Percentiles rank a stretch among this genome's conserved stretches.
Evolutionary conservation across 2,113 vertebrate species (phyloP).

Genomic region (Perca flavescens): DNA sequence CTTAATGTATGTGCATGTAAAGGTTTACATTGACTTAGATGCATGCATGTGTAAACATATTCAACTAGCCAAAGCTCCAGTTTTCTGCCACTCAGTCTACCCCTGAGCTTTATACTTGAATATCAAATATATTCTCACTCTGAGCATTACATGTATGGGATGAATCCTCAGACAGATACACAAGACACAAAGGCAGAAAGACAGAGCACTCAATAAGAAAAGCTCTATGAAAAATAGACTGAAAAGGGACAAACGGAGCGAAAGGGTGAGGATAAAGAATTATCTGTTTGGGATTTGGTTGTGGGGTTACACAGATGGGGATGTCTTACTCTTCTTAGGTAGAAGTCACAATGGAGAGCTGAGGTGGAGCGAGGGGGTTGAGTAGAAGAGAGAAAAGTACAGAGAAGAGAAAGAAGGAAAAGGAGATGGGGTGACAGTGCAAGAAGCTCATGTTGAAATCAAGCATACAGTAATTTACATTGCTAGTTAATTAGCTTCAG

Average conservation of each 20-base stretch:
- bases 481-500: constrained; percentile 81
- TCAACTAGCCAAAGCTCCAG: constrained; percentile 41
- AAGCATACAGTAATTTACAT: constrained; percentile 79
- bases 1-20: constrained; percentile 52
- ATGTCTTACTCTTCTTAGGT: constrained; percentile 51
- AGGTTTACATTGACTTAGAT: constrained; percentile 31
- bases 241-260: constrained; percentile 7
- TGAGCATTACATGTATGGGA: constrained; percentile 49
- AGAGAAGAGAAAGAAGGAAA: constrained; percentile 10
- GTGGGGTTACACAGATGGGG: constrained; percentile 53
- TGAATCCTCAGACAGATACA: constrained; percentile 17
- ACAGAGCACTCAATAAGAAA: constrained; percentile 2
- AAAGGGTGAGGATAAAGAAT: constrained; percentile 42
- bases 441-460: constrained; percentile 39
- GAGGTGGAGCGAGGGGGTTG: constrained; percentile 3
- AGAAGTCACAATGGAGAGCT: constrained; percentile 25
- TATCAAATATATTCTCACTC: constrained; percentile 70
- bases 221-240: not conserved
- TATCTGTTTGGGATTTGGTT: constrained; percentile 68
- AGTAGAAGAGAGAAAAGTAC: not conserved
- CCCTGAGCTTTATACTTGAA: constrained; percentile 60
- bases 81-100: constrained; percentile 31
- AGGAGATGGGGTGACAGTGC: constrained; percentile 16
- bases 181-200: constrained; percentile 26
- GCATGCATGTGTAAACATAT: constrained; percentile 54